Evolutionary conservation across 2,888 invertebrate genomes (phyloP), one percentile per base, ranked within the genome.

Genomic region (Calameuta idolon): DNA sequence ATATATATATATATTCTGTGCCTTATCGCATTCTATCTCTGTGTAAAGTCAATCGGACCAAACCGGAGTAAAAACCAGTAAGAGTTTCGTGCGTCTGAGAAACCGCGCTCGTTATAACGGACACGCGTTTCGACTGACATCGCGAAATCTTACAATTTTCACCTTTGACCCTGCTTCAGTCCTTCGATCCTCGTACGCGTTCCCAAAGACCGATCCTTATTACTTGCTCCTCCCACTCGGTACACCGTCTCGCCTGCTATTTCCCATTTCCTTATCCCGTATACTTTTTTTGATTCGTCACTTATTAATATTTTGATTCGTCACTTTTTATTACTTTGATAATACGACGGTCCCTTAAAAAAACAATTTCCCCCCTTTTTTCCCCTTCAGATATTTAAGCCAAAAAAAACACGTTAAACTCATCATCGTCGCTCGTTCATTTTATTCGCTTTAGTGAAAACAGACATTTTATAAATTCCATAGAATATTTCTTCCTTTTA

Each of bases 21-120:
- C 84, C 84, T 85, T 85, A 84, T 81, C 77, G 81, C 82, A 79
- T 83, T 55, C 55, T 55, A 2, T 55, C 23, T 55, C 55, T 55
- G 55, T 55, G 55, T 55, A 23, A 55, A 55, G 55, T 55, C 55
- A 55, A 23, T 55, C 9, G 55, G 55, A 55, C 55, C 55, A 55
- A 55, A 4, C 55, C 55, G 23, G 23, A 40, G 40, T 0, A 40
- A 40, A 40, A 40, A 23, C 23, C 40, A 23, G 55, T 55, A 55
- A 55, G 23, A 55, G 23, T 55, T 55, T 23, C 55, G 23, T 1
- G 23, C 0, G 23, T 55, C 23, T 23, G 55, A 23, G 23, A 55
- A 23, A 23, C 55, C 9, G 55, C 9, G 23, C 23, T 23, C 55
- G 0, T 23, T 23, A 15, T 23, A 23, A 9, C 1, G 23, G 1